Base-by-base conservation (phyloP, 2,797 vertebrate genomes). In the Cuculus canorus region DNA sequence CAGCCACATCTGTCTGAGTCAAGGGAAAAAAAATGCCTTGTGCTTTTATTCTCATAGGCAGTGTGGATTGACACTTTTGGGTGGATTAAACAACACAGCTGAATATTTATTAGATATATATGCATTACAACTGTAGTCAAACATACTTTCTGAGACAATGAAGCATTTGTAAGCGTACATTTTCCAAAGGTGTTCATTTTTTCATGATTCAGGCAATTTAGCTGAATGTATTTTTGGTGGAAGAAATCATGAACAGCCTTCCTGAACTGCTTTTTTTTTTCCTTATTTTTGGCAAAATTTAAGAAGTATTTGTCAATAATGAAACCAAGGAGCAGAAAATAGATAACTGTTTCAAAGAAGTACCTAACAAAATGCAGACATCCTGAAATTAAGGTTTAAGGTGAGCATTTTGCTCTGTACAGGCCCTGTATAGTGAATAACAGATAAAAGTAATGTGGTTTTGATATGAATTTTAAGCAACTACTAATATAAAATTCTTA, bases 301-400 rank as follows among this genome's bases (percentile, higher is more conserved):
- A 76, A 23, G 18, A 90, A 83, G 68, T 85, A 17, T 77, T 88
- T 82, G 10, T 82, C n/a, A 82, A 24, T 41, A 78, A 82, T n/a
- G 11, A 93, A 80, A 86, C 8, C 16, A 82, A 82, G 10, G 11
- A 78, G 35, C 5, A 86, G 66, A 83, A 90, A 81, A 78, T 4
- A 71, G 32, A 70, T 12, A 90, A 76, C 23, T 28, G 8, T 32
- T 88, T 85, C 73, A 32, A 81, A 70, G 33, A 80, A 33, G 10
- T 68, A 86, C 9, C 13, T 75, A 65, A 5, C 15, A 92, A 86
- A 93, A 69, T 9, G 4, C 39, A 73, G 12, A 50, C 7, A 66
- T 35, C 22, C 47, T 69, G n/a, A 88, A 82, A 83, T 59, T 33
- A 57, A 72, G 12, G 13, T 68, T 82, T 30, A 73, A 60, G n/a